Evolutionary conservation across 2,888 invertebrate genomes (phyloP).

Genomic region (Ametastegia equiseti): DNA sequence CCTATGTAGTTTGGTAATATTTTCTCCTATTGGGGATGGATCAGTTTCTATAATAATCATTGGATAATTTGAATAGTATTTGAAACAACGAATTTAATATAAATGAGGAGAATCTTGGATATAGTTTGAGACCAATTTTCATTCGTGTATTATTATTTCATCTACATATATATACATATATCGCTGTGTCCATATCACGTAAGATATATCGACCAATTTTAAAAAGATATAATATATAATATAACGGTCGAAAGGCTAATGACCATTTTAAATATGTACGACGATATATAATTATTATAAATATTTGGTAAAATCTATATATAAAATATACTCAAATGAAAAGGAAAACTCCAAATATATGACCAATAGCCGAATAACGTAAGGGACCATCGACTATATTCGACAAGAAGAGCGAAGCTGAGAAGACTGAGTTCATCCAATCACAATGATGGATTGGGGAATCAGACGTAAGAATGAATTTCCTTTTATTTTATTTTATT

Average conservation of each 20-base stretch:
- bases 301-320: slow-evolving; percentile 20
- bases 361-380: slow-evolving; percentile 38
- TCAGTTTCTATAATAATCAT: too few relatives aligned
- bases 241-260: neutral
- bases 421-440: slow-evolving; percentile 49
- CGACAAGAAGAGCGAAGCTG: slow-evolving; percentile 22
- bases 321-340: neutral
- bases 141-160: neutral
- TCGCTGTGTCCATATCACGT: slow-evolving; percentile 7
- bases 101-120: neutral
- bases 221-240: neutral
- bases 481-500: slow-evolving; percentile 40
- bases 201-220: slow-evolving; percentile 5
- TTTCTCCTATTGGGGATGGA: slow-evolving; percentile 22
- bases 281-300: slow-evolving; percentile 1
- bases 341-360: neutral
- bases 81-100: neutral
- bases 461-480: slow-evolving; percentile 84
- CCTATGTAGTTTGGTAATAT: neutral
- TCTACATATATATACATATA: neutral
- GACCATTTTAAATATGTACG: slow-evolving; percentile 12
- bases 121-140: neutral
- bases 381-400: slow-evolving; percentile 47
- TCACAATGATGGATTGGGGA: slow-evolving; percentile 86
- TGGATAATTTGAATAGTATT: neutral